Percentiles rank a stretch among this genome's conserved stretches.
These are phyloP conservation scores for Artemisiospiza belli DNA, from an alignment of 2,113 vertebrate species.

Conservation along the genomic window DNA sequence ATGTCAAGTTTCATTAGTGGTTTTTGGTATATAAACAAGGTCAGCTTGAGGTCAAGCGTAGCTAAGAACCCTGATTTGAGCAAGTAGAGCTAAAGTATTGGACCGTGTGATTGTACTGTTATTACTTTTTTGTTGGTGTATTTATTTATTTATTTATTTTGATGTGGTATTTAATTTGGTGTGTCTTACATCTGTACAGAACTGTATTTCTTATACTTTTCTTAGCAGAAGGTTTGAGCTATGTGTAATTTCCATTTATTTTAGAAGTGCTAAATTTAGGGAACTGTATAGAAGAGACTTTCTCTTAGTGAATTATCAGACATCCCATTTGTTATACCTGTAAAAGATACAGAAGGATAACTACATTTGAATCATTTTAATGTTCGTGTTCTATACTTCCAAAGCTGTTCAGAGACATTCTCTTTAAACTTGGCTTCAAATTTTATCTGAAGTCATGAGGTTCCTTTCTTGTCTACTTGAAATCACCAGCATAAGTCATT, in stretches of 20 bases:
- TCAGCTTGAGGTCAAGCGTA: slow-evolving; percentile 56
- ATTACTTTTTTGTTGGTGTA: neutral
- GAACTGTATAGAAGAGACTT: neutral
- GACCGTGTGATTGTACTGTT: slow-evolving; percentile 18
- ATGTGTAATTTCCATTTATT: neutral
- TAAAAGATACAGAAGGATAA: neutral
- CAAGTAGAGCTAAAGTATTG: slow-evolving; percentile 43
- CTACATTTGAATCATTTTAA: neutral
- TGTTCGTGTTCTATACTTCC: neutral
- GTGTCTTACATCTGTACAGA: neutral
- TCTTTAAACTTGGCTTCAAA: neutral
- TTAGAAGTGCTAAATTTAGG: neutral
- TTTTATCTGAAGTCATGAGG: neutral
- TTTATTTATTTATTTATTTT: neutral
- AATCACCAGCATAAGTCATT: neutral
- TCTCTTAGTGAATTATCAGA: neutral
- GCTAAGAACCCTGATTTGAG: slow-evolving; percentile 36
- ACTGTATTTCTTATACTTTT: neutral
- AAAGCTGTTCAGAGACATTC: neutral
- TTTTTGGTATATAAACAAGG: slow-evolving; percentile 46
- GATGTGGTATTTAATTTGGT: neutral
- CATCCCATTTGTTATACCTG: neutral
- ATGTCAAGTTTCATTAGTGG: slow-evolving; percentile 53
- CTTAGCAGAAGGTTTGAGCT: neutral
- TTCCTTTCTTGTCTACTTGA: neutral